phyloP scores from a whole-genome alignment of 2,888 invertebrate genomes.

The Protodeltote pygarga region DNA sequence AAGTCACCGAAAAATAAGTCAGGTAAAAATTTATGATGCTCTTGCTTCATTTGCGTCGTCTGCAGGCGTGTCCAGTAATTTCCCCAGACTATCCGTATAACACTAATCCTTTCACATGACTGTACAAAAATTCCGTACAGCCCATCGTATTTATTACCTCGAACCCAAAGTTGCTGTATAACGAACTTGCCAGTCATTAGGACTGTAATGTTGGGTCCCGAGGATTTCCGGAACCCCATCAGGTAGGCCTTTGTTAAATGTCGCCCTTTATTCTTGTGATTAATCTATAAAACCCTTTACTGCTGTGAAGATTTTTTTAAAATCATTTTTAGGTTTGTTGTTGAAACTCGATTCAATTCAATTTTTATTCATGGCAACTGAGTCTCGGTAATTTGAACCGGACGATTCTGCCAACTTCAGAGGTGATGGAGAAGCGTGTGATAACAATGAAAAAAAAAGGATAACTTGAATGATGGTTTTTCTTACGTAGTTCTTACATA shows the following conservation, averaged over 20 bases:
- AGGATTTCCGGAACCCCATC: constrained; percentile 26
- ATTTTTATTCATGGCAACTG: too few species aligned
- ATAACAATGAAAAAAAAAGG: too few species aligned
- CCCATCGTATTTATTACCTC: constrained; percentile 21
- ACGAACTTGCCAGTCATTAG: constrained; percentile 46
- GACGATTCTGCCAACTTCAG: too few species aligned
- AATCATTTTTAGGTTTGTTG: constrained; percentile 8
- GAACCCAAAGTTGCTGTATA: constrained; percentile 25
- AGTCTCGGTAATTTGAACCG: too few species aligned
- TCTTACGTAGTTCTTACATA: too few species aligned
- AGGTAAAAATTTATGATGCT: neutral
- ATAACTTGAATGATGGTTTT: too few species aligned
- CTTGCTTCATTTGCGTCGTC: neutral
- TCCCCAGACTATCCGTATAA: neutral
- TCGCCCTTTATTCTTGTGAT: constrained; percentile 45
- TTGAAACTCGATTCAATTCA: neutral
- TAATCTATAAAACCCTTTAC: constrained; percentile 36
- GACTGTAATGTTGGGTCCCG: constrained; percentile 32
- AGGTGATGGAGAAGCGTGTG: too few species aligned
- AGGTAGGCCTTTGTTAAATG: constrained; percentile 40
- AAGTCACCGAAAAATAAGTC: too few species aligned
- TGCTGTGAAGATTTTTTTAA: constrained; percentile 14
- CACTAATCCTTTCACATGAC: neutral
- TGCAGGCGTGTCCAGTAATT: neutral
- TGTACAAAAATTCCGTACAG: neutral